Conservation (phyloP, 2,113 vertebrate genomes). For the Tangachromis dhanisi region DNA sequence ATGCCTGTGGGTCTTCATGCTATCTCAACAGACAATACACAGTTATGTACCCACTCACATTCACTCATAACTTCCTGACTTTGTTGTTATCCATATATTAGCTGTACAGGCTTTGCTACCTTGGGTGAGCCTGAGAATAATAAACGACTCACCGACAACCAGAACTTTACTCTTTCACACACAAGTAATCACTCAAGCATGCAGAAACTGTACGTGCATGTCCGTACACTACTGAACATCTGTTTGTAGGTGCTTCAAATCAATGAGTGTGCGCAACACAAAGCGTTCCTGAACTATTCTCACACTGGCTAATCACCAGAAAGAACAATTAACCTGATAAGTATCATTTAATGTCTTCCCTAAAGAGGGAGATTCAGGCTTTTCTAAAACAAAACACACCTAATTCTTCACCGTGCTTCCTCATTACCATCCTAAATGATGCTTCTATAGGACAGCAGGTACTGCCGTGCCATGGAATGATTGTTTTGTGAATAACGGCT, state of each 20-base stretch:
- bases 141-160: background rate
- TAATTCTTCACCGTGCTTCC: slow-evolving; percentile 49
- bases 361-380: slow-evolving; percentile 10
- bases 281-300: slow-evolving; percentile 15
- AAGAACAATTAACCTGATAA: slow-evolving; percentile 63
- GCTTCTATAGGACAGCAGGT: slow-evolving; percentile 37
- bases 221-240: slow-evolving; percentile 2
- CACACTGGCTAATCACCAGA: slow-evolving; percentile 38
- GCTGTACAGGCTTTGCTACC: background rate
- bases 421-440: slow-evolving; percentile 53
- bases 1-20: background rate
- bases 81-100: slow-evolving; percentile 26
- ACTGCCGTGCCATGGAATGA: slow-evolving; percentile 6
- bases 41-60: background rate
- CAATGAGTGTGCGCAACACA: slow-evolving; percentile 23
- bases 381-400: slow-evolving; percentile 45
- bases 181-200: slow-evolving; percentile 3
- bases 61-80: background rate
- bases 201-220: background rate
- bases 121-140: background rate
- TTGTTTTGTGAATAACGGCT: slow-evolving; percentile 39
- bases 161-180: background rate
- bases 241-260: slow-evolving; percentile 21
- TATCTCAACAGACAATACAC: background rate
- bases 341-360: slow-evolving; percentile 46